Conservation (phyloP, 2,797 vertebrate species). For the Sebastes vulpes region DNA sequence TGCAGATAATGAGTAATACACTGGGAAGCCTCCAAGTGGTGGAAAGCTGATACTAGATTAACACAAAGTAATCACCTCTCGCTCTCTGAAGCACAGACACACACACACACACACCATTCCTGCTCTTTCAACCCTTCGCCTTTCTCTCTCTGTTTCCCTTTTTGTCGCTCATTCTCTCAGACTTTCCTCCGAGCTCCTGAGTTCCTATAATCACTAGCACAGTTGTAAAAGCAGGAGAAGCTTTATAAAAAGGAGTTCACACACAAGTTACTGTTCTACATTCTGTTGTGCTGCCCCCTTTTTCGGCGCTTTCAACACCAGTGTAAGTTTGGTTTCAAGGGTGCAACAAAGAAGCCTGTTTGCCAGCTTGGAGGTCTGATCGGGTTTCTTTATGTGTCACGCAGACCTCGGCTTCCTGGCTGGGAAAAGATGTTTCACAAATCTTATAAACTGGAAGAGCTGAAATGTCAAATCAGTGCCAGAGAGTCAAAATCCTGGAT, state of each 20-base stretch:
- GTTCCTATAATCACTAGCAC: constrained; percentile 30
- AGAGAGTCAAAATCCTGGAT: not conserved
- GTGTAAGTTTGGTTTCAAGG: constrained; percentile 35
- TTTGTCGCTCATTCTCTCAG: constrained; percentile 18
- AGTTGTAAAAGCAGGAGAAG: constrained; percentile 14
- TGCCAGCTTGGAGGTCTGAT: constrained; percentile 26
- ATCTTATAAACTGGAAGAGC: not conserved
- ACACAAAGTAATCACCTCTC: constrained; percentile 67
- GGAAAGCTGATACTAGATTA: constrained; percentile 80
- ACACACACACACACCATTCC: constrained; percentile 8
- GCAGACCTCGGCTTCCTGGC: not conserved
- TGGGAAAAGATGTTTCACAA: constrained; percentile 5
- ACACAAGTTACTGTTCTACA: constrained; percentile 9
- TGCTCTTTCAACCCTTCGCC: constrained; percentile 16
- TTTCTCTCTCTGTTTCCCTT: not conserved
- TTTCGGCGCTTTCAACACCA: constrained; percentile 7
- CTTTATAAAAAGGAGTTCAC: constrained; percentile 5
- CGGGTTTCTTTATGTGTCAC: constrained; percentile 27
- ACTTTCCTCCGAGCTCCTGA: constrained; percentile 18
- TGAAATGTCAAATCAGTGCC: not conserved
- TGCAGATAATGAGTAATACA: constrained; percentile 71
- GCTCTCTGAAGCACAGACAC: constrained; percentile 15
- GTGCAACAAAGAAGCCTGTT: constrained; percentile 33
- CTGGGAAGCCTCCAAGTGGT: constrained; percentile 65
- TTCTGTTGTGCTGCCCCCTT: constrained; percentile 6